Percentiles rank a stretch among this genome's conserved stretches.
Evolutionary conservation across 1,140 invertebrate species (phyloP).

Genomic region (Tachypleus tridentatus): DNA sequence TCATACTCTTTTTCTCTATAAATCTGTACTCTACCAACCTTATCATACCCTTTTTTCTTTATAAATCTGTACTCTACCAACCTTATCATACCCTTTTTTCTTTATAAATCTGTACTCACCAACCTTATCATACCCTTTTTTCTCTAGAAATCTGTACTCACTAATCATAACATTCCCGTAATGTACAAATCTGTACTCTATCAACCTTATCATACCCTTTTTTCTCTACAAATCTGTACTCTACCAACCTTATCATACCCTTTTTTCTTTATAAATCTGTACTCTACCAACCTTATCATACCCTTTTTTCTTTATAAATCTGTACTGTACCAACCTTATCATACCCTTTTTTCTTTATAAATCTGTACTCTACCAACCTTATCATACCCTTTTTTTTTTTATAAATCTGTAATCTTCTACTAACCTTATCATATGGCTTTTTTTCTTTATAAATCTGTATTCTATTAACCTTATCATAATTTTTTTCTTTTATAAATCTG

Average conservation of each 20-base stretch:
- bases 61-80: too few relatives aligned
- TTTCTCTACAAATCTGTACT: too few relatives aligned
- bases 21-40: too few relatives aligned
- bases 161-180: too few relatives aligned
- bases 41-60: too few relatives aligned
- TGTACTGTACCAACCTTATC: neutral
- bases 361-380: neutral
- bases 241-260: neutral
- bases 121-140: too few relatives aligned
- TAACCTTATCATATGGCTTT: constrained; percentile 50
- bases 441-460: constrained; percentile 49
- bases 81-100: too few relatives aligned
- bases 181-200: too few relatives aligned
- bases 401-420: constrained; percentile 38
- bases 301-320: constrained; percentile 1
- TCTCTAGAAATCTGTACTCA: too few relatives aligned
- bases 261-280: neutral
- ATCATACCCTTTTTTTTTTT: neutral
- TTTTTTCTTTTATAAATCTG: constrained; percentile 49
- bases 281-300: neutral
- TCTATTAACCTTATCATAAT: constrained; percentile 44
- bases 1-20: constrained; percentile 46
- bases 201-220: too few relatives aligned
- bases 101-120: too few relatives aligned
- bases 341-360: constrained; percentile 5